Evolutionary conservation across 2,113 vertebrate species (phyloP).

Genomic region (Mohoua ochrocephala): DNA sequence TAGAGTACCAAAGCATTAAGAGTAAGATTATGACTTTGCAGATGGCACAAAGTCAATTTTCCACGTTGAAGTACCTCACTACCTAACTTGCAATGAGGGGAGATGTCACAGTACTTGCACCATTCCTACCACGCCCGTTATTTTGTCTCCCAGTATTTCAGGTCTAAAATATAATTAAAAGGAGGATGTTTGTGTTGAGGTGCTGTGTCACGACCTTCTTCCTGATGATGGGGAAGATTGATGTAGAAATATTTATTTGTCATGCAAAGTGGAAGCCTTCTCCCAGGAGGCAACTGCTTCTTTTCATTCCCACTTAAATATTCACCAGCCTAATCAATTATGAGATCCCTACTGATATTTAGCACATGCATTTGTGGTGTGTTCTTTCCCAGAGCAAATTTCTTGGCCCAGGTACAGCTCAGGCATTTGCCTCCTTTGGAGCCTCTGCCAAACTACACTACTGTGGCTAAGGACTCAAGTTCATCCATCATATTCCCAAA

Average conservation of each 20-base stretch:
- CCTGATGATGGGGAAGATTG: background rate
- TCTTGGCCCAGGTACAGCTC: background rate
- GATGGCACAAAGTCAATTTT: background rate
- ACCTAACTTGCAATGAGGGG: background rate
- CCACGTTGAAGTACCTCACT: background rate
- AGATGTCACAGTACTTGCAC: background rate
- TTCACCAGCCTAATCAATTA: background rate
- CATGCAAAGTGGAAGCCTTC: background rate
- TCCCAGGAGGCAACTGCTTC: background rate
- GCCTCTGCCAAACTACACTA: background rate
- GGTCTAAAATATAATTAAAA: background rate
- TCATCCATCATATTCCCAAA: background rate
- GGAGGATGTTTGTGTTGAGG: background rate
- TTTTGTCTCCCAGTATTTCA: background rate
- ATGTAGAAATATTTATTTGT: background rate
- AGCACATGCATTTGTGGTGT: background rate
- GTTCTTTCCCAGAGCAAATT: background rate
- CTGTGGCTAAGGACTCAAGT: background rate
- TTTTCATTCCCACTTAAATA: background rate
- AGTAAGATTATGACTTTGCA: background rate
- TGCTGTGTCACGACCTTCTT: background rate
- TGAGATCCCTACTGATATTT: background rate
- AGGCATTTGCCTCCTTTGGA: background rate
- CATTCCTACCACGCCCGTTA: background rate
- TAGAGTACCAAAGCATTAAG: conserved; percentile 8